Base-by-base conservation (phyloP, 2,113 vertebrate species). In the Mionectes macconnelli region DNA sequence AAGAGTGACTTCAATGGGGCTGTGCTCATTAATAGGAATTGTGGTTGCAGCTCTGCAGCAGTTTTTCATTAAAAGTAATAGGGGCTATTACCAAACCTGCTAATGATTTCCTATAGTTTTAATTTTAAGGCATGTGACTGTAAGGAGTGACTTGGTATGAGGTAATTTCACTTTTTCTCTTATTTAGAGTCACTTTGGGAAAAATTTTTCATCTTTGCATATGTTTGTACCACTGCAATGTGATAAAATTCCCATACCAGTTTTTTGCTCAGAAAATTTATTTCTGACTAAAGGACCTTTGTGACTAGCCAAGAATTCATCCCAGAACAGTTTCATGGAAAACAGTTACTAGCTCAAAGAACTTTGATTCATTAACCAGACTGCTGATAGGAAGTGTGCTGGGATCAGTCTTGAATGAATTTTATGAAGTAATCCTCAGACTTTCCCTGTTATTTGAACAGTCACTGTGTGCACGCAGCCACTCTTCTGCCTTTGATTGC, bases 331-430 rank as follows among this genome's bases (percentile, higher is more conserved):
- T 72, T 93, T 66, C 6, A 33, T 74, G 50, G 67, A 90, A 83
- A 91, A 66, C 23, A 52, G 59, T 94, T 93, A 45, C 72, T 67
- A 90, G 57, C 39, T 77, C 47, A 80, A 37, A 77, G 53, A 47
- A 27, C 83, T 96, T 94, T 93, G 67, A 90, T 97, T 92, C 47
- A 47, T 80, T 87, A 91, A 91, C 17, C 63, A 82, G 89, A 69
- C 33, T 87, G 56, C 66, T 95, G 69, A 91, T 84, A 68, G 69
- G 49, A 92, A 52, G 37, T n/a, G 28, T 14, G n/a, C 44, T 94
- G 89, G 37, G 35, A 90, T 69, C 30, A 89, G 31, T 62, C 49
- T 83, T 89, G 62, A 89, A 73, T 52, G 23, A 60, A 35, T 37
- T 49, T 50, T 14, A 66, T 66, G 42, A 83, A 74, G 27, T 40